Base-by-base conservation (phyloP, 2,888 invertebrate species). In the Ochropacha duplaris region DNA sequence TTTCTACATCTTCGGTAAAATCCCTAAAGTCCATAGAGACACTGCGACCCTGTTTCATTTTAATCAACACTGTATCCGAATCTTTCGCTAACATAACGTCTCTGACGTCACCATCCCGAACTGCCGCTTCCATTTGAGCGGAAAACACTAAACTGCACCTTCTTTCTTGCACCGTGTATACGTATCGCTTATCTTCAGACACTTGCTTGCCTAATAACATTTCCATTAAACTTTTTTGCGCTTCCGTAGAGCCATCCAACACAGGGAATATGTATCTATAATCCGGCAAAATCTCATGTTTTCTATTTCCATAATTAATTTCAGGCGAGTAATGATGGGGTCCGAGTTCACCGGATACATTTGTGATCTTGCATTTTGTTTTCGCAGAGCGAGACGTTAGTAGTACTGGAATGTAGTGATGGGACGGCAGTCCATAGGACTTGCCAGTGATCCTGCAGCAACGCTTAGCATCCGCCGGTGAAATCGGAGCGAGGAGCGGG, bases 381-480 rank as follows among this genome's bases (percentile, higher is more conserved):
- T 87, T 90, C 52, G 88, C 76, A 9, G 93, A 88, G 58, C 89
- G 86, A 19, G 90, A 68, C 49, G 90, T 94, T 62, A 96, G 94
- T 68, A 96, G 86, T 64, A 96, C 96, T 79, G 96, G 96, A 89
- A 96, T 96, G 93, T 96, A 96, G 85, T 96, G 96, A 84, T 96
- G 96, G 49, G 95, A 94, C 51, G 95, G 95, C 57, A 96, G 90
- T 31, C 96, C 95, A 65, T 96, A 95, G 39, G 96, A 95, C 81
- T 96, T 96, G 58, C 96, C 96, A 54, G 96, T 96, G 72, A 97
- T 96, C 69, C 96, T 94, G 86, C 96, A 96, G 82, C 95, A 95
- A 62, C 96, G 94, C 76, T 96, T 95, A 1, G 97, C 97, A 79
- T 97, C 96, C n/a, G 96, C 96, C 14, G 97, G 96, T 54, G 96